These are phyloP conservation scores for Argopecten irradians DNA, from an alignment of 1,140 invertebrate genomes.

Conservation along the genomic window DNA sequence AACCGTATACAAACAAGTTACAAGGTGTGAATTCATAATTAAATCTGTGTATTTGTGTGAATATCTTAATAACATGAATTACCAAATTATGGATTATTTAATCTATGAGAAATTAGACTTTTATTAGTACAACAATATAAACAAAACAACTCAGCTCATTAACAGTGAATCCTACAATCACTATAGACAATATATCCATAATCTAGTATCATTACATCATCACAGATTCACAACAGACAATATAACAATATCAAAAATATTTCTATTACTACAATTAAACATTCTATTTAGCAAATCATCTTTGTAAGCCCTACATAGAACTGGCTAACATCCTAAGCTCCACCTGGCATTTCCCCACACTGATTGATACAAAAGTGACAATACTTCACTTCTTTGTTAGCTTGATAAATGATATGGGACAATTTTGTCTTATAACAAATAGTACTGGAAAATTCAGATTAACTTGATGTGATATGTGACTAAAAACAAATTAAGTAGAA, in stretches of 20 bases:
- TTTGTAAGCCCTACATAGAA: not conserved
- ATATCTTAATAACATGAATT: not conserved
- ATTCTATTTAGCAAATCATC: slow-evolving; percentile 10
- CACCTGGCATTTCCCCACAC: not conserved
- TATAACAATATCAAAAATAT: slow-evolving; percentile 24
- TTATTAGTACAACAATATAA: not conserved
- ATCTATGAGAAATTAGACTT: not conserved
- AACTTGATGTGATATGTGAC: slow-evolving; percentile 7
- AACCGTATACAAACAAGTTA: too few species aligned
- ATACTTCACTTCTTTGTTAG: not conserved
- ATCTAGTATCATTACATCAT: not conserved
- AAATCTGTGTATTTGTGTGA: not conserved
- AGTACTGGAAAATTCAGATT: not conserved
- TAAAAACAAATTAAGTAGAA: not conserved
- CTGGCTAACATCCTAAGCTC: not conserved
- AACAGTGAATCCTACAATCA: not conserved
- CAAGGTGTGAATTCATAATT: not conserved
- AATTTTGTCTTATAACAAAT: not conserved
- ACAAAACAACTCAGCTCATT: not conserved
- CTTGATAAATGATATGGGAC: not conserved
- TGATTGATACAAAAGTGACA: not conserved
- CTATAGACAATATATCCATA: not conserved
- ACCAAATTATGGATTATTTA: not conserved
- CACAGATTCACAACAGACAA: not conserved
- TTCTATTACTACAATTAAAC: not conserved